phyloP scores from a whole-genome alignment of 1,140 invertebrate species.

The Pseudomyrmex flavicornis region DNA sequence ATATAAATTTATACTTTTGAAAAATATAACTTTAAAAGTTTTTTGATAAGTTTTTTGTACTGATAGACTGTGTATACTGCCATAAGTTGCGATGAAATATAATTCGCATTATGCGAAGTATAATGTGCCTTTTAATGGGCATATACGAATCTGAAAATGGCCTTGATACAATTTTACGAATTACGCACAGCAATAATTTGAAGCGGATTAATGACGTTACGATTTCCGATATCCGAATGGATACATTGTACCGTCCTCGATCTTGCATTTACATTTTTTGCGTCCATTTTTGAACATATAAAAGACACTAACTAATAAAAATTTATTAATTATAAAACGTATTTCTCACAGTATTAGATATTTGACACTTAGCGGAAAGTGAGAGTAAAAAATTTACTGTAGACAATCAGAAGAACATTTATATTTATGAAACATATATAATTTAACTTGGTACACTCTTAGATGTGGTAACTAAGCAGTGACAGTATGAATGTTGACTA shows the following conservation, averaged over 20 bases:
- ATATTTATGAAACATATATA: slow-evolving; percentile 29
- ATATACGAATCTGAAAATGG: slow-evolving; percentile 16
- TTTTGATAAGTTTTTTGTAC: slow-evolving; percentile 13
- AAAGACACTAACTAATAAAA: slow-evolving; percentile 9
- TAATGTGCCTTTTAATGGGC: slow-evolving; percentile 66
- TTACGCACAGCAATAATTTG: slow-evolving; percentile 9
- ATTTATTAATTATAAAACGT: slow-evolving; percentile 14
- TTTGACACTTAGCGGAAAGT: slow-evolving; percentile 33
- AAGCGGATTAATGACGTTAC: slow-evolving; percentile 1
- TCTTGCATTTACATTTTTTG: slow-evolving; percentile 58
- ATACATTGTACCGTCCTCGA: slow-evolving; percentile 64
- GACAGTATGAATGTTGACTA: slow-evolving; percentile 26
- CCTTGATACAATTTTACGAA: slow-evolving; percentile 22
- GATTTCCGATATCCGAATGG: slow-evolving; percentile 25
- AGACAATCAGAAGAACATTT: slow-evolving; percentile 52
- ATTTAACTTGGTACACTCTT: slow-evolving; percentile 16
- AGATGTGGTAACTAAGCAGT: neutral
- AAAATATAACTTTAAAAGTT: neutral
- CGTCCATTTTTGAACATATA: slow-evolving; percentile 12
- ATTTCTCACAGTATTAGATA: slow-evolving; percentile 14
- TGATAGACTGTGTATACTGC: slow-evolving; percentile 1
- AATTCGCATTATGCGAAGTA: slow-evolving; percentile 11
- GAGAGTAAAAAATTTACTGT: slow-evolving; percentile 9
- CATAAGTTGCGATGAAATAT: slow-evolving; percentile 13
- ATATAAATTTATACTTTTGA: neutral